Evolutionary conservation across 2,113 vertebrate species (phyloP).

Genomic region (Paracanthobrama guichenoti): DNA sequence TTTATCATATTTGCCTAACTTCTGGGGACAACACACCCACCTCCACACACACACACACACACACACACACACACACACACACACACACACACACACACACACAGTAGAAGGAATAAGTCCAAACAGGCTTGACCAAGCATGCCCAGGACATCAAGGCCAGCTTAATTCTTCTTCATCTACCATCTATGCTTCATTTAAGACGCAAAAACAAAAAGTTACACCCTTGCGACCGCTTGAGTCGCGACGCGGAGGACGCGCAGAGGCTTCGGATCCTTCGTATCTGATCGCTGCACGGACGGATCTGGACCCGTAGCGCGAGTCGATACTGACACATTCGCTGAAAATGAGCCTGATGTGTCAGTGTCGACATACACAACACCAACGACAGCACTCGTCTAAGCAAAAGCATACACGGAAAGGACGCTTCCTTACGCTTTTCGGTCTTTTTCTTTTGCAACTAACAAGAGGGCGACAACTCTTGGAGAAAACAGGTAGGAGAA

Average conservation of each 20-base stretch:
- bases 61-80: neutral
- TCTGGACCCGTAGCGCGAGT: neutral
- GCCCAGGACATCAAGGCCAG: conserved; percentile 2
- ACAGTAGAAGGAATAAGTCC: conserved; percentile 14
- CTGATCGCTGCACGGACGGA: neutral
- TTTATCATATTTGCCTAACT: neutral
- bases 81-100: conserved; percentile 6
- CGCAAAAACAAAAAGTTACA: neutral
- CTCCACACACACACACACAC: neutral
- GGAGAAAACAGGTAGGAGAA: conserved; percentile 43
- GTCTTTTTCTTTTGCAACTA: neutral
- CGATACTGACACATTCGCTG: conserved; percentile 1
- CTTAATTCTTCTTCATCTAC: neutral
- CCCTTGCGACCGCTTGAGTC: neutral
- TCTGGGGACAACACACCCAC: neutral
- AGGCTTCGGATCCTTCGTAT: neutral
- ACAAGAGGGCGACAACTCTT: conserved; percentile 23
- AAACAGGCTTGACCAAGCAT: conserved; percentile 27
- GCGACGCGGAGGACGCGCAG: neutral
- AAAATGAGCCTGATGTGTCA: neutral
- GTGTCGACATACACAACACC: neutral
- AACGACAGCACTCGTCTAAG: neutral
- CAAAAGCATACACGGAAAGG: conserved; percentile 6
- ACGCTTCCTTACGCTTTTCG: neutral
- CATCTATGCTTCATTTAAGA: neutral